Base-by-base conservation (phyloP, 2,113 vertebrate species). In the Grantiella picta region DNA sequence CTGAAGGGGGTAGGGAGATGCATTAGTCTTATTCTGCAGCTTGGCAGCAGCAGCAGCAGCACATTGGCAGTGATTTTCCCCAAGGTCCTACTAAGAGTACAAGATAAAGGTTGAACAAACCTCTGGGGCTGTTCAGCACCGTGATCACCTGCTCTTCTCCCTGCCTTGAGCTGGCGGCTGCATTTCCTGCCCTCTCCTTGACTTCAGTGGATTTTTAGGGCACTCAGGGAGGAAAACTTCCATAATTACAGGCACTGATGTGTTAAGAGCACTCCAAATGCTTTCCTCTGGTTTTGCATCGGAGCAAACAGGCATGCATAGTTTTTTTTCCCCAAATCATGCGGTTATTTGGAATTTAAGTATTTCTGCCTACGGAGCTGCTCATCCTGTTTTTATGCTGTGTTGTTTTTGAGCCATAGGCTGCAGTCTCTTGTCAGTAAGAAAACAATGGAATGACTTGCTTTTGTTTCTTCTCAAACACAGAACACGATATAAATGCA, bases 11-110 rank as follows among this genome's bases (percentile, higher is more conserved):
- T 40, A 76, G 63, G 38, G 38, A 85, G 73, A 69, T 42, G 82
- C 89, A 66, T 80, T 49, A 19, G 22, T 36, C 78, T 45, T 56
- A 50, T 50, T 83, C 59, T 57, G 73, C 86, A 69, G 27, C 33
- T 70, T 20, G 61, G 57, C 84, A 91, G 72, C 64, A 25, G 82
- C 83, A 80, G 77, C 73, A 86, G 86, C 91, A 77, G 61, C 57
- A 22, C 61, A 36, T 33, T 59, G 78, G 63, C 78, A 54, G 42
- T 53, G 81, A 40, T 89, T 95, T 77, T 95, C 94, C 91, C 92
- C 85, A 88, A 3, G 84, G 96, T 42, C 85, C 90, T 82, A 7
- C 90, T 68, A 88, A 65, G 94, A 95, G 79, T 91, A 82, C 91
- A 91, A 45, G 63, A 21, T 9, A 63, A 72, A 90, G 66, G 82